Conservation (phyloP, 2,113 vertebrate species). For the Engystomops pustulosus region DNA sequence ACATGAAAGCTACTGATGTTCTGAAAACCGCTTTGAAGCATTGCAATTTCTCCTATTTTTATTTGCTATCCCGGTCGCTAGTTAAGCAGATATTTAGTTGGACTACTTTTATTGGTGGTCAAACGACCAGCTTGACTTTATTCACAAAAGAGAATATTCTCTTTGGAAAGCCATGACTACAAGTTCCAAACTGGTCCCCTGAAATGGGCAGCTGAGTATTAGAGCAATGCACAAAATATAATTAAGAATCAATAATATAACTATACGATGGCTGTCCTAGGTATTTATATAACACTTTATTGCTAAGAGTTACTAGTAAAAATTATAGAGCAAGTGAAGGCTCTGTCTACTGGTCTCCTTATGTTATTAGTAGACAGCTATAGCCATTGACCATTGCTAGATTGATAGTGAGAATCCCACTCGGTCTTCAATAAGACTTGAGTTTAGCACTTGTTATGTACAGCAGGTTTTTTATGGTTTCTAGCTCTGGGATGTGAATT, state of each 20-base stretch:
- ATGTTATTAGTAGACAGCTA: neutral
- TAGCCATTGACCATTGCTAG: no score
- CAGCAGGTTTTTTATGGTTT: neutral
- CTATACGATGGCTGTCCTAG: neutral
- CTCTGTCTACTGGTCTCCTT: neutral
- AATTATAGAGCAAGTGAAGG: neutral
- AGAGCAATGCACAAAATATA: neutral
- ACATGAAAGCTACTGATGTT: constrained; percentile 43
- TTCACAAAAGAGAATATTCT: neutral
- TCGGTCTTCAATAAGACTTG: no score
- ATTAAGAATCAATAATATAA: neutral
- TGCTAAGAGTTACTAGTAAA: neutral
- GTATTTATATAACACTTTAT: neutral
- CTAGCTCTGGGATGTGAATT: neutral
- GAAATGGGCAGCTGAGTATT: neutral
- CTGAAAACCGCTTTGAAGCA: constrained; percentile 18
- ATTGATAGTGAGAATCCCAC: neutral
- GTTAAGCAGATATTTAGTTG: neutral
- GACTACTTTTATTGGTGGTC: no score
- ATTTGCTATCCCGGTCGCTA: neutral
- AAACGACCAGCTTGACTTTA: neutral
- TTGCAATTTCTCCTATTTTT: constrained; percentile 27
- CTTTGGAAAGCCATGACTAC: neutral
- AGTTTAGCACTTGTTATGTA: neutral
- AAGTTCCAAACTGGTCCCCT: neutral